Evolutionary conservation across 2,888 invertebrate species (phyloP).

Genomic region (Tetropium fuscum): DNA sequence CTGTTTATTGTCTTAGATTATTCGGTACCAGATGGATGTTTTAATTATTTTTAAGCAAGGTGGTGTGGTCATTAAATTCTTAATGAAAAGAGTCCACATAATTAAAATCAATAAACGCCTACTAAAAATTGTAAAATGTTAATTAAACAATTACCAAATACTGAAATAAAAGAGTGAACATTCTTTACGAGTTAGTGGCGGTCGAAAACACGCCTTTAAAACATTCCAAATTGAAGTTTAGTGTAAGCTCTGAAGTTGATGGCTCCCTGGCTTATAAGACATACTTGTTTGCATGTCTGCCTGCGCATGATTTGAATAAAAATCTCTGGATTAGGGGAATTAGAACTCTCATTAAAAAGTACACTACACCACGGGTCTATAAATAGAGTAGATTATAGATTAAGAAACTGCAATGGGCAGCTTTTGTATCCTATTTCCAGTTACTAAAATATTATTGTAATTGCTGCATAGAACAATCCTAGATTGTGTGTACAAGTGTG

Average conservation of each 20-base stretch:
- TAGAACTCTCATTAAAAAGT: conserved; percentile 63
- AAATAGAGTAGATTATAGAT: too few species aligned
- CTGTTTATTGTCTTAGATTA: too few species aligned
- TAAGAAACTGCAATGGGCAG: too few species aligned
- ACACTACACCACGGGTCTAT: too few species aligned
- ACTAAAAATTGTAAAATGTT: conserved; percentile 61
- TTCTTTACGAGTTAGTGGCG: conserved; percentile 52
- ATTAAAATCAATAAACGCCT: conserved; percentile 55
- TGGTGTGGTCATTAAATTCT: too few species aligned
- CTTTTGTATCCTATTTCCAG: too few species aligned
- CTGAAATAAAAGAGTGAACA: conserved; percentile 53
- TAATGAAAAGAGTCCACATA: conserved; percentile 7
- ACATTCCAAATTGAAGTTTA: conserved; percentile 60
- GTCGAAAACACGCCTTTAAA: conserved; percentile 55
- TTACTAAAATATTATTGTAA: too few species aligned
- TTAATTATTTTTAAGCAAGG: too few species aligned
- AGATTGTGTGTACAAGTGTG: too few species aligned
- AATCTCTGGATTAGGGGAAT: conserved; percentile 64
- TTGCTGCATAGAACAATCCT: too few species aligned
- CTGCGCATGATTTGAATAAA: conserved; percentile 52
- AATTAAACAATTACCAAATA: conserved; percentile 62
- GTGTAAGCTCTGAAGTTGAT: conserved; percentile 52
- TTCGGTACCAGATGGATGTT: too few species aligned
- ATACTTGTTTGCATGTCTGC: conserved; percentile 53
- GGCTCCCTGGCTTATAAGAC: conserved; percentile 47